Base-by-base conservation (phyloP, 92 coral and sea anemone genomes). In the Galaxea fascicularis region DNA sequence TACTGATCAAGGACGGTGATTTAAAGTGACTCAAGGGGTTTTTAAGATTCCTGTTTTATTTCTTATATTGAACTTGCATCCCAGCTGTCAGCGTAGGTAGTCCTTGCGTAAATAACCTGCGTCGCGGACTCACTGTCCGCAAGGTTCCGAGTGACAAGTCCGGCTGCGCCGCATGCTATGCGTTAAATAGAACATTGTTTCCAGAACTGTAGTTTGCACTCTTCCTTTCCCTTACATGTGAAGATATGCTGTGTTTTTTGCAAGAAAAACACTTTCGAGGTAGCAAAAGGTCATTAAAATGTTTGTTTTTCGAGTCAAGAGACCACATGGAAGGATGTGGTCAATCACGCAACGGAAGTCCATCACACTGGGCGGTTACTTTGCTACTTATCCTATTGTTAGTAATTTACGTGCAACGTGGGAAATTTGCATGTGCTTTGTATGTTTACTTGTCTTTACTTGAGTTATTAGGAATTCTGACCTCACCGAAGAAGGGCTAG, bases 381-480 rank as follows among this genome's bases (percentile, higher is more conserved):
- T 39, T 41, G 44, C n/a, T 20, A 6, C 5, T 24, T 14, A 7
- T 13, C 4, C 69, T 59, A 62, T 59, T 76, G 70, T 39, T 76
- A 35, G 16, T 29, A 20, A 24, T 44, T 78, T 78, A 78, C 83
- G 74, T 45, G 72, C 26, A 46, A 60, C 21, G 27, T 22, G 53
- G 24, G 21, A 27, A 17, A 65, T 46, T 45, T 78, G 59, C 71
- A 64, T 78, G 20, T 28, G 35, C 67, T 51, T 58, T 21, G 65
- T 2, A 6, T 28, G 29, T 51, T 65, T 51, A 78, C 82, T 45
- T 4, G 73, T 46, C 28, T 51, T 49, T n/a, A 20, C 84, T 28
- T 8, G 84, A 49, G 63, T 4, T 65, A 82, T 82, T 82, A 70
- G 39, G 20, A 59, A 82, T 82, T 82, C 86, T 82, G 86, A 82